These are phyloP conservation scores for Echeneis naucrates DNA, from an alignment of 2,797 vertebrate genomes.

Conservation along the genomic window DNA sequence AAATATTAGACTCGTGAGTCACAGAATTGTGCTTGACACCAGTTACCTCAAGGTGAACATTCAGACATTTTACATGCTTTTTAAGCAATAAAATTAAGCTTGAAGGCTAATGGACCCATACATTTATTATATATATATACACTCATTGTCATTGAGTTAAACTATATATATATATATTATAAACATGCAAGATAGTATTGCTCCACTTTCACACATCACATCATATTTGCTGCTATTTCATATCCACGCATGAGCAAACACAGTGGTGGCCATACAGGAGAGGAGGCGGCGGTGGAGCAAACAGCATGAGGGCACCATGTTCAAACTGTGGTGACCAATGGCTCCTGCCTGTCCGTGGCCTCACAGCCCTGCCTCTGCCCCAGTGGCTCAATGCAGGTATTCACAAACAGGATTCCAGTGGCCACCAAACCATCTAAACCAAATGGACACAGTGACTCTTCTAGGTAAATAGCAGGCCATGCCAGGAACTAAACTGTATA, in stretches of 20 bases:
- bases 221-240: constrained; percentile 78
- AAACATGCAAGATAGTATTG: constrained; percentile 64
- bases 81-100: constrained; percentile 46
- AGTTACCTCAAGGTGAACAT: not conserved
- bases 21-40: not conserved
- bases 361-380: constrained; percentile 66
- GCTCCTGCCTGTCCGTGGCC: constrained; percentile 81
- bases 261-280: constrained; percentile 71
- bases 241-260: constrained; percentile 79
- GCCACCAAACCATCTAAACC: constrained; percentile 75
- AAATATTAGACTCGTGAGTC: not conserved
- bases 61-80: not conserved
- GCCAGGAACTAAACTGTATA: constrained; percentile 45
- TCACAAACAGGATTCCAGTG: constrained; percentile 81
- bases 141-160: constrained; percentile 50
- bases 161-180: constrained; percentile 32
- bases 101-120: constrained; percentile 25
- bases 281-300: constrained; percentile 73
- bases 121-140: constrained; percentile 27
- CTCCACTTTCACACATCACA: constrained; percentile 72
- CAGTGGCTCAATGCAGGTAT: constrained; percentile 83
- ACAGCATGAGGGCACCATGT: constrained; percentile 77
- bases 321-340: constrained; percentile 82
- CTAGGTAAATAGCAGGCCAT: constrained; percentile 76
- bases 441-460: constrained; percentile 80